Percentiles rank a stretch among this genome's conserved stretches.
Evolutionary conservation across 2,888 invertebrate species (phyloP).

Genomic region (Dolichopus griseipennis): DNA sequence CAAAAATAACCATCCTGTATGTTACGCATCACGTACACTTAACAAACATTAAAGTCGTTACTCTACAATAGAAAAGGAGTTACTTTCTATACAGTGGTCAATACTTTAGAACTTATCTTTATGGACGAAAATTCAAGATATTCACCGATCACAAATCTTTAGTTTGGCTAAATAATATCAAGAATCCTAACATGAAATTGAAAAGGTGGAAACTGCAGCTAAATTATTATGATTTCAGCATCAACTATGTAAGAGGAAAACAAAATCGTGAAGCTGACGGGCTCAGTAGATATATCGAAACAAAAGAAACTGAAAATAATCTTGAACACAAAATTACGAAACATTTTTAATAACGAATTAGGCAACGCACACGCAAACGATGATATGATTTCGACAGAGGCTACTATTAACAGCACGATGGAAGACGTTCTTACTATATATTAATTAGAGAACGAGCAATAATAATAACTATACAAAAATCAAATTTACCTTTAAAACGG

Average conservation of each 20-base stretch:
- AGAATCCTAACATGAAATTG: slow-evolving; percentile 9
- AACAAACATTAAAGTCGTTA: too few species aligned
- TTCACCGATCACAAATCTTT: slow-evolving; percentile 11
- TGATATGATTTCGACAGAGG: slow-evolving; percentile 7
- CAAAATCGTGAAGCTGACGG: slow-evolving; percentile 13
- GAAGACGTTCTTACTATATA: slow-evolving; percentile 11
- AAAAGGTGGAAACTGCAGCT: slow-evolving; percentile 10
- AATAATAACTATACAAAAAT: not conserved
- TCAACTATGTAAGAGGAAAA: slow-evolving; percentile 13
- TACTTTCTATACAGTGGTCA: too few species aligned
- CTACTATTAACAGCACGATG: slow-evolving; percentile 10
- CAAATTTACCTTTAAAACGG: slow-evolving; percentile 12
- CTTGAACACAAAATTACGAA: not conserved
- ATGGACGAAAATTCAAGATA: too few species aligned
- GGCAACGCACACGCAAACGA: not conserved
- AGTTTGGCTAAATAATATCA: slow-evolving; percentile 7
- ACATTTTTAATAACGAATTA: slow-evolving; percentile 14
- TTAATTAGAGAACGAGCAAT: slow-evolving; percentile 20
- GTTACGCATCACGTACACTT: too few species aligned
- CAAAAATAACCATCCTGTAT: too few species aligned
- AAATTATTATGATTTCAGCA: slow-evolving; percentile 12
- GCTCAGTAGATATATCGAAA: slow-evolving; percentile 13
- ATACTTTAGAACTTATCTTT: too few species aligned
- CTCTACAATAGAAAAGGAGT: too few species aligned
- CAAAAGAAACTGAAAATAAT: not conserved